These are phyloP conservation scores for Aelia acuminata DNA, from an alignment of 2,888 invertebrate species.

Conservation along the genomic window DNA sequence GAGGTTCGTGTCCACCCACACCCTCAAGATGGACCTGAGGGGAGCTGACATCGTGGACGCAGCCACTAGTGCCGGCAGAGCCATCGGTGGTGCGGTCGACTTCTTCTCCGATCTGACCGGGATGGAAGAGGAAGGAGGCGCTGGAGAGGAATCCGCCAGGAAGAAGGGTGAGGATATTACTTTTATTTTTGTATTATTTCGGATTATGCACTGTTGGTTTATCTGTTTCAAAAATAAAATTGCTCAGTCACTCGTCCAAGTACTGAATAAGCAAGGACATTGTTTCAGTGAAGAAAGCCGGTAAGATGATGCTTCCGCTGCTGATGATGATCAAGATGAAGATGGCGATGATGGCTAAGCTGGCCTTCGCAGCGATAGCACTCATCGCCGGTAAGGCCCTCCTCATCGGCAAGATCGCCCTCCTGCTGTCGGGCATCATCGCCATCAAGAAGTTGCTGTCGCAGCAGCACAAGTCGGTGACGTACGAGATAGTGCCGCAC, in stretches of 20 bases:
- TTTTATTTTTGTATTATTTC: neutral
- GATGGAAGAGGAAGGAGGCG: constrained; percentile 69
- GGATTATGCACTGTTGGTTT: too few relatives aligned
- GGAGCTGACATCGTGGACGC: constrained; percentile 87
- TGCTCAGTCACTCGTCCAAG: neutral
- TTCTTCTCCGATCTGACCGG: constrained; percentile 74
- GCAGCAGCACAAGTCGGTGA: constrained; percentile 78
- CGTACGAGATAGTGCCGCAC: constrained; percentile 89
- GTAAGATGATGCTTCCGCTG: constrained; percentile 83
- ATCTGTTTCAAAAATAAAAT: too few relatives aligned
- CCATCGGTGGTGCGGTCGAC: constrained; percentile 81
- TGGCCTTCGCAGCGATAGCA: constrained; percentile 86
- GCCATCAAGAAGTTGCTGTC: constrained; percentile 86
- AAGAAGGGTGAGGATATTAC: constrained; percentile 72
- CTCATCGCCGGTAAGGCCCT: constrained; percentile 89
- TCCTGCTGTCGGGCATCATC: constrained; percentile 86
- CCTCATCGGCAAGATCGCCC: constrained; percentile 86
- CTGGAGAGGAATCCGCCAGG: constrained; percentile 79
- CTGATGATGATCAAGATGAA: constrained; percentile 83
- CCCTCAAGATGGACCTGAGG: constrained; percentile 86
- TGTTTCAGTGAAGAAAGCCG: constrained; percentile 74
- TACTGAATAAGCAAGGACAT: neutral
- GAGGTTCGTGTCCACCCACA: constrained; percentile 84
- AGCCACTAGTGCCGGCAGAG: constrained; percentile 84
- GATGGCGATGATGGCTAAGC: constrained; percentile 82